These are phyloP conservation scores for Onychostruthus taczanowskii DNA, from an alignment of 2,113 vertebrate species.

Conservation along the genomic window DNA sequence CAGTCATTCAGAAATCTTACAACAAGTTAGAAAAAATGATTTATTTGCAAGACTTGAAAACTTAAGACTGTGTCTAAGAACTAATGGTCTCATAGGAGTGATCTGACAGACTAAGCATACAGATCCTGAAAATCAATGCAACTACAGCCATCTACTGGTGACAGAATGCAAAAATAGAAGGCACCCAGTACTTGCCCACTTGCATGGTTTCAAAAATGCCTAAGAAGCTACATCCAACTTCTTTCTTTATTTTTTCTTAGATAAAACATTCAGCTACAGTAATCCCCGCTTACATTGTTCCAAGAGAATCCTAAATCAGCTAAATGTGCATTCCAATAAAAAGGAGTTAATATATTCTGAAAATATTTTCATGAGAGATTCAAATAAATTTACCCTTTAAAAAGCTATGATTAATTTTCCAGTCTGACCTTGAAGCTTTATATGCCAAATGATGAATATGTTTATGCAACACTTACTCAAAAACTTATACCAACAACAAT, in stretches of 20 bases:
- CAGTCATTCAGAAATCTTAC: background rate
- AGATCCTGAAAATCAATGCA: background rate
- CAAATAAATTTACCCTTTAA: background rate
- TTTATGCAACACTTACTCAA: background rate
- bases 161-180: background rate
- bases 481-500: background rate
- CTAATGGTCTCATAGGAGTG: background rate
- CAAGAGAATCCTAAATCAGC: background rate
- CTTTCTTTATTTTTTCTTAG: background rate
- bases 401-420: background rate
- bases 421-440: background rate
- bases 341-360: background rate
- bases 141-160: constrained; percentile 52
- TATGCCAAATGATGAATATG: background rate
- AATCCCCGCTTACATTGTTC: background rate
- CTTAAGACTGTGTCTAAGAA: background rate
- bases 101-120: background rate
- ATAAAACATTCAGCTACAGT: background rate
- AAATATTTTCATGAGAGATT: background rate
- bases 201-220: background rate
- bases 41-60: background rate
- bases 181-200: background rate
- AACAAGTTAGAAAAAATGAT: background rate
- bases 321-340: background rate
- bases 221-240: background rate